Base-by-base conservation (phyloP, 1,140 invertebrate genomes). In the Aphelinus atriplicis region DNA sequence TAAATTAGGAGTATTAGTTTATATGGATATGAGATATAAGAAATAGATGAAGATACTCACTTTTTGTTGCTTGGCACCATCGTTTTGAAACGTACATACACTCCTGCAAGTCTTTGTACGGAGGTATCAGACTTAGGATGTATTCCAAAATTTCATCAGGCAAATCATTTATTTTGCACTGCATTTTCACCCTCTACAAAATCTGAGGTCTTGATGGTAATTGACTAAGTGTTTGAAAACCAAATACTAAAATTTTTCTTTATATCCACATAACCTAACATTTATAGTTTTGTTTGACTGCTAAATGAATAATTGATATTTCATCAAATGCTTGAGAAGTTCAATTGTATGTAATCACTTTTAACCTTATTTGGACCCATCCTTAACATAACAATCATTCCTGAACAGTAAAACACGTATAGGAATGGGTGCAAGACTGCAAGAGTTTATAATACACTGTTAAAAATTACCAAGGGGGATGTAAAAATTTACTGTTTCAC, bases 91-190 rank as follows among this genome's bases (percentile, higher is more conserved):
- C 96, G 78, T 92, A 86, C 88, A 92, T 94, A 84, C 95, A 96
- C 82, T 93, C 90, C 85, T 95, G 92, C 71, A 98, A 88, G 90
- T 97, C 95, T 86, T 93, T 92, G 82, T 98, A 98, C 26, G 96
- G 96, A 73, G 96, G 94, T 78, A 98, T 88, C 83, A 96, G 91
- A 77, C 93, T 92, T 74, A 98, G 90, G 83, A 98, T 97, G 84
- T 96, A 96, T 86, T 98, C 96, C 69, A 98, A 87, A 63, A 98
- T 92, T 91, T 98, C 96, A 86, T 97, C 95, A 6, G 97, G 96
- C 73, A 98, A 88, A 84, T 92, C 91, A 80, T 93, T 90, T 71
- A 93, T 90, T 60, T 89, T 88, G 78, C 86, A 86, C 71, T 85
- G 82, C 87, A 88, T 88, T 78, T 78, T 80, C 70, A 74, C 55